These are phyloP conservation scores for mouse (Mus musculus) DNA, from an alignment of 2,113 vertebrate genomes.

Conservation along the genomic window DNA sequence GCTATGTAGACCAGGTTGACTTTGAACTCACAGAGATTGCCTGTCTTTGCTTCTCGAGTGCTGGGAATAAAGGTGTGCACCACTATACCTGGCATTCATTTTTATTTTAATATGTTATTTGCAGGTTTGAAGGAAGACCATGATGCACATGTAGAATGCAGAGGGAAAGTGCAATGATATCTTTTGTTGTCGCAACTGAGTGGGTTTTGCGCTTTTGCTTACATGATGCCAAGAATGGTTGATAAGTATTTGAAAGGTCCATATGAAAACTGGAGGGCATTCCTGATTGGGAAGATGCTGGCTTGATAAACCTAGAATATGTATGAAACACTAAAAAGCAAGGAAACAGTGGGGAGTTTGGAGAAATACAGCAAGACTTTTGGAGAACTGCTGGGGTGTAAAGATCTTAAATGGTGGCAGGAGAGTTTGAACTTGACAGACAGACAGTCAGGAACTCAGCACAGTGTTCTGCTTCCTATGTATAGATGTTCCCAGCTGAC, in stretches of 20 bases:
- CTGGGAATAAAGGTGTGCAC: neutral
- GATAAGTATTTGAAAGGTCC: conserved; percentile 15
- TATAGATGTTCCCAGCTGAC: neutral
- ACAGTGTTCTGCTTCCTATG: neutral
- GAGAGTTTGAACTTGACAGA: neutral
- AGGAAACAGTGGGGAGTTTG: neutral
- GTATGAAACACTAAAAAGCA: neutral
- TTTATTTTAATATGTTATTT: conserved; percentile 19
- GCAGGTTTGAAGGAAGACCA: neutral
- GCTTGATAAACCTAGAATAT: neutral
- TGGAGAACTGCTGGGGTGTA: neutral
- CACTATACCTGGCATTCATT: conserved; percentile 6
- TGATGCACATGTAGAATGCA: neutral
- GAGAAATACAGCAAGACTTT: neutral
- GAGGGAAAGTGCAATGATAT: neutral
- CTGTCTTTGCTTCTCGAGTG: neutral
- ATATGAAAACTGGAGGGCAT: neutral
- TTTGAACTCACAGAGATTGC: neutral
- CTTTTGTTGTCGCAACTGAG: neutral
- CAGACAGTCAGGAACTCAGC: neutral
- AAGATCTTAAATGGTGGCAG: conserved; percentile 1
- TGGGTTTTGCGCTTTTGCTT: conserved; percentile 3
- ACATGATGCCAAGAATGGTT: neutral
- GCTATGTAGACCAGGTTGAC: neutral
- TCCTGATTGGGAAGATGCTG: neutral